Base-by-base conservation (phyloP, 2,888 invertebrate species). In the Siphonodentalium dalli region DNA sequence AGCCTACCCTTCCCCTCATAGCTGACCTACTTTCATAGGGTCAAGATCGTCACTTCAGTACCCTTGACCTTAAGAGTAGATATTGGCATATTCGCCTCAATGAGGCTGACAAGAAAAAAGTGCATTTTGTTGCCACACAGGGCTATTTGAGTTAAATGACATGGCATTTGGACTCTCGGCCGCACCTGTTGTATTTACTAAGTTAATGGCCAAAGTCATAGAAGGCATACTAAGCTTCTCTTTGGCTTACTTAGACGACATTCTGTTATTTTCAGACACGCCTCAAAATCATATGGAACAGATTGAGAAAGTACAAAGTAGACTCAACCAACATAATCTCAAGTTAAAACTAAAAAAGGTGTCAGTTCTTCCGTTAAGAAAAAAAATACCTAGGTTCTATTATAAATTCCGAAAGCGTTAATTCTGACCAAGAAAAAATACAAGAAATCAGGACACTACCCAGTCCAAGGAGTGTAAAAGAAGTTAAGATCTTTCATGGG, bases 321-420 rank as follows among this genome's bases (percentile, higher is more conserved):
- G 27, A n/a, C 23, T 48, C 4, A 29, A 34, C 31, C 20, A 45
- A 7, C 45, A 45, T 35, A 15, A 35, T 26, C 18, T 45, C 23
- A 34, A 35, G 6, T 18, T 35, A 34, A 33, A 44, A 33, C 34
- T 44, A 33, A 29, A n/a, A 3, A 42, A n/a, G 20, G 26, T 28
- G 55, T 29, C 35, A 29, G 7, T 56, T 59, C 43, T 6, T 46
- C 4, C 20, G 46, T 24, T 9, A 26, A 27, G 59, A 57, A 41
- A 52, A 49, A 13, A 55, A 59, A 11, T 45, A 49, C 24, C 27
- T 59, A 2, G 55, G 52, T 7, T 59, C 53, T 31, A 28, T 49
- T 3, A 31, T 56, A 5, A 39, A 21, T 15, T 26, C 44, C 37
- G 27, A 51, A 13, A 56, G 53, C 9, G 28, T 60, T 4, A 44